Conservation (phyloP, 2,888 invertebrate species). For the Leptinotarsa haldemani region DNA sequence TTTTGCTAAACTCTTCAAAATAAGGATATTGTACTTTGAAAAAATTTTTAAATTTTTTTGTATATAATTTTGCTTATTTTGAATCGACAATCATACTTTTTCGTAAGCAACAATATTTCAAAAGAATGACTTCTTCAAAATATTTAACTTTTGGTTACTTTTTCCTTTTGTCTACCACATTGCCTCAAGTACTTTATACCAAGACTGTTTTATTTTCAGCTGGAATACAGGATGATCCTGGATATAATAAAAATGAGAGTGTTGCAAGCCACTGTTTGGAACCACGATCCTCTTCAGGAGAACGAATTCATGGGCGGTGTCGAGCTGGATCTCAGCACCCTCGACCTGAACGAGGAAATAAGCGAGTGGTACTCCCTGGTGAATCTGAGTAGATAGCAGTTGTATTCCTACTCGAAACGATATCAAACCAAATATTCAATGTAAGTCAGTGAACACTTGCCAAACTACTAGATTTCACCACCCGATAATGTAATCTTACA, state of each 20-base stretch:
- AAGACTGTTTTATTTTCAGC: slow-evolving; percentile 66
- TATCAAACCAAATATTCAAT: slow-evolving; percentile 18
- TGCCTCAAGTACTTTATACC: no score
- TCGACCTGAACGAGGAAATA: slow-evolving; percentile 82
- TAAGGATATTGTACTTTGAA: no score
- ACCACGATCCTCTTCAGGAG: slow-evolving; percentile 92
- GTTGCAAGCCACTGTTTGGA: slow-evolving; percentile 95
- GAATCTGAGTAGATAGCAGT: slow-evolving; percentile 61
- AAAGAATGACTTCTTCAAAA: no score
- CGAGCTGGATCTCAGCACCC: slow-evolving; percentile 78
- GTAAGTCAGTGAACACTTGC: slow-evolving; percentile 7
- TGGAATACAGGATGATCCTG: slow-evolving; percentile 88
- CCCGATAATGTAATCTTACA: not conserved
- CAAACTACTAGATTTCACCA: slow-evolving; percentile 15
- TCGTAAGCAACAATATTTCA: no score
- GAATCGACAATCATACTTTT: no score
- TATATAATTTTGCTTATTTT: no score
- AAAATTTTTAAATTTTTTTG: no score
- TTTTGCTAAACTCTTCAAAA: no score
- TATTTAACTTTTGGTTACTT: no score
- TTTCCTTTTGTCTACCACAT: no score
- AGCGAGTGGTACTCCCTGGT: slow-evolving; percentile 87
- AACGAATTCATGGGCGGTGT: slow-evolving; percentile 96
- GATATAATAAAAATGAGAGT: slow-evolving; percentile 80
- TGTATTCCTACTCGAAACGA: slow-evolving; percentile 32